Conservation (phyloP, 2,797 vertebrate species). For the Rhynchotus rufescens region DNA sequence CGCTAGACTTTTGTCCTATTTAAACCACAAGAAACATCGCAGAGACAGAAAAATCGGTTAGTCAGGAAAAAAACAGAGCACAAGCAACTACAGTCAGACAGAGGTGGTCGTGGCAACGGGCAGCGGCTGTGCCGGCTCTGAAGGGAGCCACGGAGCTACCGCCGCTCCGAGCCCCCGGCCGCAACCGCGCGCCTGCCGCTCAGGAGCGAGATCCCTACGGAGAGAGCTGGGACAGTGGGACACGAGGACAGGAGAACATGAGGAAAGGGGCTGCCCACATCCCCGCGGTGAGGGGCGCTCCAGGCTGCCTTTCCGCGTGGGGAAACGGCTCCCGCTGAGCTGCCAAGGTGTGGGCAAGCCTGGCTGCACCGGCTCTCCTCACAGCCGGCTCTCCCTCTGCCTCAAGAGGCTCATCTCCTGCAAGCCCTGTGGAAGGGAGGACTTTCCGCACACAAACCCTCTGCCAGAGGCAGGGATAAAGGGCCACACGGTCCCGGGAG, state of each 20-base stretch:
- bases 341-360: neutral
- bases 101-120: slow-evolving; percentile 76
- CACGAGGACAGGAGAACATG: slow-evolving; percentile 45
- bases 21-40: slow-evolving; percentile 84
- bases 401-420: neutral
- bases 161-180: slow-evolving; percentile 52
- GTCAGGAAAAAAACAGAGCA: slow-evolving; percentile 75
- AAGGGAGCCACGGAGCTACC: slow-evolving; percentile 65
- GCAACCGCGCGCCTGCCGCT: slow-evolving; percentile 49
- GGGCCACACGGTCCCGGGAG: neutral
- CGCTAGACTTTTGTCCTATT: slow-evolving; percentile 94
- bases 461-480: neutral
- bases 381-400: neutral
- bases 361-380: neutral
- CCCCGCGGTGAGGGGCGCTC: too few species aligned
- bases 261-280: neutral
- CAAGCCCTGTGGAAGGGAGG: neutral
- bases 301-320: too few species aligned
- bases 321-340: slow-evolving; percentile 33
- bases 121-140: slow-evolving; percentile 61
- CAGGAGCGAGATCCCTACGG: slow-evolving; percentile 35
- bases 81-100: slow-evolving; percentile 79
- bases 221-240: slow-evolving; percentile 50
- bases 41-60: slow-evolving; percentile 88
- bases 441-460: neutral